Percentiles rank a stretch among this genome's conserved stretches.
Conservation (phyloP, 2,888 invertebrate genomes). For the Tipula lateralis region DNA sequence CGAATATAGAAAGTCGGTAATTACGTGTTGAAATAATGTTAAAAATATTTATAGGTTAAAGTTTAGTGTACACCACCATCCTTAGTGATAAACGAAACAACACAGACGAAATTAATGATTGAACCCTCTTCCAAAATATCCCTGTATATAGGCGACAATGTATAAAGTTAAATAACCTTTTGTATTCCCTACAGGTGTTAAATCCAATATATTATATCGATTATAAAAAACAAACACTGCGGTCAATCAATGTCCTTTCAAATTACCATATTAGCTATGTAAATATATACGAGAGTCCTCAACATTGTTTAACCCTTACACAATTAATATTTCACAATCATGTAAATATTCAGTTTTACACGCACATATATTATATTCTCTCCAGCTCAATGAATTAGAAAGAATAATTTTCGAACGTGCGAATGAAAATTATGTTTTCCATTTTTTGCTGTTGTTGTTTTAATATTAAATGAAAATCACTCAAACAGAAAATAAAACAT, state of each 20-base stretch:
- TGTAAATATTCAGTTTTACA: neutral
- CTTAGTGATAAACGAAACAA: too few species aligned
- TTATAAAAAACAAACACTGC: neutral
- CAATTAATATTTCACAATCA: neutral
- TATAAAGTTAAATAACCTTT: neutral
- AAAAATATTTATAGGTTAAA: too few species aligned
- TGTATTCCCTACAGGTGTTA: neutral
- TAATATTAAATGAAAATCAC: constrained; percentile 7
- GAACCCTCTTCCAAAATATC: too few species aligned
- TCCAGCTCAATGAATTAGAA: constrained; percentile 24
- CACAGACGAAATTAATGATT: too few species aligned
- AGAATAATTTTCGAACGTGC: constrained; percentile 19
- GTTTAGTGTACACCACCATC: too few species aligned
- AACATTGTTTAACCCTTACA: neutral
- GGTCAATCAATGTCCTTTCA: neutral
- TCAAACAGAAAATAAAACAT: constrained; percentile 11
- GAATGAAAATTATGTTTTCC: constrained; percentile 14
- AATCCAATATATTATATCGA: neutral
- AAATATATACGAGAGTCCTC: too few species aligned
- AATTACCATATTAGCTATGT: neutral
- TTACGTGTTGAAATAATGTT: too few species aligned
- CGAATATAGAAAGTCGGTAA: too few species aligned
- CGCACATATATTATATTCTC: neutral
- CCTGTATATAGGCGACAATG: too few species aligned
- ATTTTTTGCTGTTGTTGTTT: neutral